Conservation (phyloP, 2,888 invertebrate species). For the Melipona bicolor region DNA sequence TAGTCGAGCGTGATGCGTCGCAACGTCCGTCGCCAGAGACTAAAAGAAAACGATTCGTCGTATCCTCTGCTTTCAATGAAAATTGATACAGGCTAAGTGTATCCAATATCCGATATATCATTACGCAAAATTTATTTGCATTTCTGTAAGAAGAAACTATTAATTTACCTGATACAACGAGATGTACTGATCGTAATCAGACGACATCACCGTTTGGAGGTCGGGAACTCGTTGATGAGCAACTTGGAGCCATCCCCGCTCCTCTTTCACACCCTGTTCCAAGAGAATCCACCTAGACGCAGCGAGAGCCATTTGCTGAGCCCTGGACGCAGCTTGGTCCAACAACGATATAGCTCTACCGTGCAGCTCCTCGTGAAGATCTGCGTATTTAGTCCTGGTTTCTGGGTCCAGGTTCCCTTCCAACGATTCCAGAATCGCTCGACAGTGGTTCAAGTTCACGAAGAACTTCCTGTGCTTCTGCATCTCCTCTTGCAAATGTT, state of each 20-base stretch:
- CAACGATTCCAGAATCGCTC: slow-evolving; percentile 93
- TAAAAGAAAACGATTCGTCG: slow-evolving; percentile 75
- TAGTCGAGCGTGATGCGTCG: slow-evolving; percentile 92
- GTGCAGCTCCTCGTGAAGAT: slow-evolving; percentile 91
- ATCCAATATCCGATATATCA: not conserved
- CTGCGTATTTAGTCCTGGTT: slow-evolving; percentile 90
- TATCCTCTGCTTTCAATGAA: not conserved
- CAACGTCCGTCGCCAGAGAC: slow-evolving; percentile 91
- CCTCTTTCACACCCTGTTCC: slow-evolving; percentile 93
- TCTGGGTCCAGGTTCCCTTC: slow-evolving; percentile 93
- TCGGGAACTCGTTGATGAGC: slow-evolving; percentile 94
- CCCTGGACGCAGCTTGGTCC: slow-evolving; percentile 92
- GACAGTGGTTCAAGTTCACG: slow-evolving; percentile 93
- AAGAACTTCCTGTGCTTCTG: slow-evolving; percentile 96
- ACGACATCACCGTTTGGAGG: slow-evolving; percentile 91
- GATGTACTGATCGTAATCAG: slow-evolving; percentile 93
- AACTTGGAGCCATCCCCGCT: slow-evolving; percentile 92
- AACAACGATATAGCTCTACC: slow-evolving; percentile 90
- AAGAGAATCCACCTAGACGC: slow-evolving; percentile 93
- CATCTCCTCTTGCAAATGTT: slow-evolving; percentile 94
- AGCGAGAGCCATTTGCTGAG: slow-evolving; percentile 93
- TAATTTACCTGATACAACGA: slow-evolving; percentile 88
- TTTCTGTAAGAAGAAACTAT: not conserved
- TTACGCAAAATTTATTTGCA: not conserved
- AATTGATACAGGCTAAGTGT: not conserved